These are phyloP conservation scores for Gymnopithys bicolor DNA, from an alignment of 2,797 vertebrate genomes.

Conservation along the genomic window DNA sequence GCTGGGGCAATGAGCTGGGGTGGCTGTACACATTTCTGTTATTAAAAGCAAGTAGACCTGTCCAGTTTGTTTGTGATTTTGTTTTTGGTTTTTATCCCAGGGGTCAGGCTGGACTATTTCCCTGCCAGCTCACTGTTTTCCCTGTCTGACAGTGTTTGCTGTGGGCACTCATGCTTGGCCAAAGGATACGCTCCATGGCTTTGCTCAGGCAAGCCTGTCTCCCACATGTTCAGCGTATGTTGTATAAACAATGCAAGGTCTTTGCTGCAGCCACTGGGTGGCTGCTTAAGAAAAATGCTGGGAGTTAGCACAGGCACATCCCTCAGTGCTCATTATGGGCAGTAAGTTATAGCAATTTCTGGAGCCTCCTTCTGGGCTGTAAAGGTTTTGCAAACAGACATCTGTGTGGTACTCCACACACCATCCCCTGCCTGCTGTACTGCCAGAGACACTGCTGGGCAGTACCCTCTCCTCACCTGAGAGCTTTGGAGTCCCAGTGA, in stretches of 20 bases:
- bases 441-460: not conserved
- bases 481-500: not conserved
- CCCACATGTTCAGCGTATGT: fast-evolving
- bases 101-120: not conserved
- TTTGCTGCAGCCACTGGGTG: not conserved
- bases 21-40: not conserved
- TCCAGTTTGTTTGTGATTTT: not conserved
- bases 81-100: not conserved
- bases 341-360: not conserved
- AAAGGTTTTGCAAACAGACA: not conserved
- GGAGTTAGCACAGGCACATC: not conserved
- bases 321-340: not conserved
- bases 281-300: not conserved
- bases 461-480: not conserved
- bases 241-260: not conserved
- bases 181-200: not conserved
- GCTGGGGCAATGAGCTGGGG: not conserved
- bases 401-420: not conserved
- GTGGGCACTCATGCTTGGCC: not conserved
- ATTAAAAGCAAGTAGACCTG: not conserved
- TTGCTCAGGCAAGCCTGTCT: not conserved
- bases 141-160: not conserved
- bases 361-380: not conserved
- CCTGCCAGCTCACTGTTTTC: not conserved
- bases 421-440: fast-evolving